phyloP scores from a whole-genome alignment of 2,888 invertebrate genomes.

The Caenorhabditis afra region DNA sequence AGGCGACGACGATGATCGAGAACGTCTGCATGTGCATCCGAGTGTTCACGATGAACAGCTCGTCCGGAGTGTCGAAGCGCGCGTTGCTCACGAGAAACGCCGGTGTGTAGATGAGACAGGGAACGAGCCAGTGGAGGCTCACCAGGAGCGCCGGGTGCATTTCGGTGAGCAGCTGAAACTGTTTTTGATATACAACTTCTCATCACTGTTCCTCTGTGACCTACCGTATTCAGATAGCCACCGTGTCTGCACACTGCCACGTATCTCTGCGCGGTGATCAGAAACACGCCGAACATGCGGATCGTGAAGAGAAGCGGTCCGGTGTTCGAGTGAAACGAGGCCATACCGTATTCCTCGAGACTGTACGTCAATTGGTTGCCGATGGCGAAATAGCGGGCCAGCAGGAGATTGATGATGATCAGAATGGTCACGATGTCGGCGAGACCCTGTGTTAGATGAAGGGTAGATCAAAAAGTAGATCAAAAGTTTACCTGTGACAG shows the following conservation, averaged over 20 bases:
- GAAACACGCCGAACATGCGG: conserved; percentile 42
- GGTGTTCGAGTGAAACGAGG: conserved; percentile 28
- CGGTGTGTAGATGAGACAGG: conserved; percentile 33
- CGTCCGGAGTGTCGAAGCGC: conserved; percentile 8
- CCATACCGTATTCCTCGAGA: conserved; percentile 32
- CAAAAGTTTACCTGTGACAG: conserved; percentile 24
- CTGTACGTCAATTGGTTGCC: conserved; percentile 15
- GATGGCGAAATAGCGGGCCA: conserved; percentile 35
- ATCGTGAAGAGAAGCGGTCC: conserved; percentile 37
- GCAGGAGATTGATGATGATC: conserved; percentile 21
- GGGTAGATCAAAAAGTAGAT: background rate
- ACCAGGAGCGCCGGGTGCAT: conserved; percentile 12
- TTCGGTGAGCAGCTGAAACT: conserved; percentile 16
- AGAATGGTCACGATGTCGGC: conserved; percentile 25
- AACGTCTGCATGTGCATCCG: conserved; percentile 31
- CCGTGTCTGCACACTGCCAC: conserved; percentile 27
- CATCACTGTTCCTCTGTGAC: background rate
- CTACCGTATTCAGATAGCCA: conserved; percentile 16
- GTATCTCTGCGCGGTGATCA: conserved; percentile 43
- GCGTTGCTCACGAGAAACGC: conserved; percentile 37
- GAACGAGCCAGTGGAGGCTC: conserved; percentile 18
- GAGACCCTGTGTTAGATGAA: no score
- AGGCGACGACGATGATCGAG: conserved; percentile 27
- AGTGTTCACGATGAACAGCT: conserved; percentile 32
- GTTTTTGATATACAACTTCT: no score